Evolutionary conservation across 2,888 invertebrate genomes (phyloP).

Genomic region (Eucera pruinosa): DNA sequence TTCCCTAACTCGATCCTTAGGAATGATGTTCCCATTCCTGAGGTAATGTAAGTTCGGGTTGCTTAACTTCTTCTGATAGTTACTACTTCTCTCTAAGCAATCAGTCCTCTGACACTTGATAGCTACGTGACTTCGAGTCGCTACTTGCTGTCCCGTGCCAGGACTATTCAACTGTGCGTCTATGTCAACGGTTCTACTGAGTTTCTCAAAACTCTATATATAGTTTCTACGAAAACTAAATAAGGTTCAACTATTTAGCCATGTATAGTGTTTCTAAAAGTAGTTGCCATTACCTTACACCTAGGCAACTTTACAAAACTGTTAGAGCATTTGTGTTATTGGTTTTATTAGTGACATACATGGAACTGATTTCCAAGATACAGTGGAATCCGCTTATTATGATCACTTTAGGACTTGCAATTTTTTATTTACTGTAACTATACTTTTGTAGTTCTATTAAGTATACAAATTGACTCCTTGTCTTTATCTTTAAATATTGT

Average conservation of each 20-base stretch:
- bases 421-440: too few species aligned
- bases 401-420: too few species aligned
- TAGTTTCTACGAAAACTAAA: not conserved
- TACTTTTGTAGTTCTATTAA: too few species aligned
- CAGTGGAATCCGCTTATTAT: too few species aligned
- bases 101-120: constrained; percentile 15
- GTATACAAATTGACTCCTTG: too few species aligned
- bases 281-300: not conserved
- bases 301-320: too few species aligned
- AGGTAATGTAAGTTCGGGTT: constrained; percentile 7
- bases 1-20: not conserved
- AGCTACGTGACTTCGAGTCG: not conserved
- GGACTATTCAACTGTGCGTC: not conserved
- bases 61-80: constrained; percentile 6
- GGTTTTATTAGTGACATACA: too few species aligned
- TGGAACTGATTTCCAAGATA: too few species aligned
- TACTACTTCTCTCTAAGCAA: constrained; percentile 9
- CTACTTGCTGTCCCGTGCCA: not conserved
- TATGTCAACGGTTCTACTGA: not conserved
- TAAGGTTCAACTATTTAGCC: not conserved
- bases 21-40: constrained; percentile 20
- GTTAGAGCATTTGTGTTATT: too few species aligned
- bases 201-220: not conserved
- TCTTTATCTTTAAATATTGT: too few species aligned
- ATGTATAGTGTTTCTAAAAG: not conserved